Evolutionary conservation across 1,140 invertebrate genomes (phyloP), one percentile per base, ranked within the genome.

Genomic region (Cherax destructor): DNA sequence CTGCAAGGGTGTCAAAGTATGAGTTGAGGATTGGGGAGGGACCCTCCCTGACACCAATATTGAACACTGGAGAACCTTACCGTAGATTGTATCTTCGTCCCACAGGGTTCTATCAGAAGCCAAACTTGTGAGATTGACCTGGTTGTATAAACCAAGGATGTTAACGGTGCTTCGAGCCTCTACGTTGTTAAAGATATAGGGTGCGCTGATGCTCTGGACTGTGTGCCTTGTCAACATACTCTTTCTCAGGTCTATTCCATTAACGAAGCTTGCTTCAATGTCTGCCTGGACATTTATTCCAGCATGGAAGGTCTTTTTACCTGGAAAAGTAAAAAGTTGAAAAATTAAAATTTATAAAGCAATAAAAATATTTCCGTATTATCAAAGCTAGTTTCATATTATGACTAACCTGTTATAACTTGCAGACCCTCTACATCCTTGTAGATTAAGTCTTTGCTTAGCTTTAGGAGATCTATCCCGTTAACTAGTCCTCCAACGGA

Each of bases 141-240:
- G 30, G 56, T 89, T 89, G 79, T 76, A 89, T 1, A 83, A 21
- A 1, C 80, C 87, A 30, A 56, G 47, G 9, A 81, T 74, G 74
- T 30, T 18, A 18, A 89, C 50, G 41, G 30, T 56, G 10, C 50
- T 50, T 21, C 59, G 69, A n/a, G 52, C 79, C 41, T 89, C 87
- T 21, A 89, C 65, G 65, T 83, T 30, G 30, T 56, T 5, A 10
- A 89, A 89, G 49, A n/a, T 83, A 65, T 89, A 89, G 16, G 21
- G 21, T 9, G 79, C 79, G 9, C 78, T 89, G 49, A 89, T 83
- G 59, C n/a, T 56, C 80, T 89, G 87, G 65, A 52, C 59, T 4
- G 87, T 89, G 50, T 89, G 78, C 52, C 79, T 79, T 5, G 87
- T 89, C 2, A 89, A 78, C 52, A 89, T 78, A 16, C 30, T 47